A percentile compares a stretch with the other conserved stretches of the same genome.
Evolutionary conservation across 2,888 invertebrate species (phyloP).

Genomic region (Chalcis sispes): DNA sequence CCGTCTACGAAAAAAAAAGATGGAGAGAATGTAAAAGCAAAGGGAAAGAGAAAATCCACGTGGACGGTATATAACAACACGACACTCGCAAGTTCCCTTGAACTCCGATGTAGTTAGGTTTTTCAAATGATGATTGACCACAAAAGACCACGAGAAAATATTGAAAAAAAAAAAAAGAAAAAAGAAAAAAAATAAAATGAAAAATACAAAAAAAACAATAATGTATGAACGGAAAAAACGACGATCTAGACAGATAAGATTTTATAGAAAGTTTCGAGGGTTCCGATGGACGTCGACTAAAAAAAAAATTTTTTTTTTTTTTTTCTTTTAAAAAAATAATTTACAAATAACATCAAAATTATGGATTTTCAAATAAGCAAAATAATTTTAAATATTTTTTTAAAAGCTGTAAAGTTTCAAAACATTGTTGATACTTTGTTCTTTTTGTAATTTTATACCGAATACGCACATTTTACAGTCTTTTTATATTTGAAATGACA

Average conservation of each 20-base stretch:
- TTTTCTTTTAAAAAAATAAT: no score
- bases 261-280: conserved; percentile 12
- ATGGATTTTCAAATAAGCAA: no score
- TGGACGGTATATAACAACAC: conserved; percentile 26
- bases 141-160: conserved; percentile 40
- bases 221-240: not conserved
- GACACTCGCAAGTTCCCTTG: conserved; percentile 7
- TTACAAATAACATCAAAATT: no score
- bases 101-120: conserved; percentile 69
- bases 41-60: conserved; percentile 26
- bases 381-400: not conserved
- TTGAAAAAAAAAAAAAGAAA: conserved; percentile 23
- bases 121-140: conserved; percentile 62
- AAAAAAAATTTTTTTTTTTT: no score
- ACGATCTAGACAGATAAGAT: conserved; percentile 6
- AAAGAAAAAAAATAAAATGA: conserved; percentile 1
- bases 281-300: conserved; percentile 1
- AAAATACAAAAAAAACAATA: not conserved
- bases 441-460: conserved; percentile 38
- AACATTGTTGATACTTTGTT: not conserved
- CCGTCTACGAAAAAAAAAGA: not conserved
- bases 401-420: conserved; percentile 18
- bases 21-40: not conserved
- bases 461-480: conserved; percentile 29
- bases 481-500: conserved; percentile 22